Evolutionary conservation across 2,888 invertebrate genomes (phyloP), one percentile per base, ranked within the genome.

Genomic region (Patella depressa): DNA sequence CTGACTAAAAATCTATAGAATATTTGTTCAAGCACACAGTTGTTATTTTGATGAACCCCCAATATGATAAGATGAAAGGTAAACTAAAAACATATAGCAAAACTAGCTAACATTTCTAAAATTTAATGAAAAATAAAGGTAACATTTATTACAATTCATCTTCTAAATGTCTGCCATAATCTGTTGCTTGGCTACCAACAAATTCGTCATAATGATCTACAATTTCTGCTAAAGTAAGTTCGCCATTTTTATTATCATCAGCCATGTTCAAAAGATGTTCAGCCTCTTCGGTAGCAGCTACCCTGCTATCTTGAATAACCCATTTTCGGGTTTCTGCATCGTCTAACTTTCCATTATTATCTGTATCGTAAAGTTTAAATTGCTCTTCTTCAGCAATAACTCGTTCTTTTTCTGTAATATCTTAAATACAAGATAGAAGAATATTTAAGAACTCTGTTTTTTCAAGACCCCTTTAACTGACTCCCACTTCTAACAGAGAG

Each of bases 141-240:
- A 65, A 65, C 3, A 24, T 24, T 11, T 19, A 65, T 65, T 65
- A 65, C 24, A 65, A 65, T 65, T 65, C 65, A 19, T 65, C 65
- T 7, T 9, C 12, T 65, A 99, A 93, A n/a, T 97, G 97, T 90
- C 98, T 97, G 0, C 99, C 99, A 91, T 98, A 99, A 92, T 99
- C 98, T 0, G 99, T 99, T 0, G 97, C 98, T 91, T 99, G 98
- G 0, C 98, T 98, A 69, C 99, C 98, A 3, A 99, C 98, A 92
- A 98, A 99, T 14, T 98, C 93, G 91, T 99, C 98, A 91, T 98
- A 98, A 90, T 98, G 97, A 75, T 95, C 95, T 17, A 98, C 92
- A 55, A 99, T 95, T 92, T 99, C 99, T 0, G 94, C 94, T 90
- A 95, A 95, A 11, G 96, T 96, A 34, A 99, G 93, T 89, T 95